phyloP scores from a whole-genome alignment of 92 coral and sea anemone species.

The Heteractis magnifica region DNA sequence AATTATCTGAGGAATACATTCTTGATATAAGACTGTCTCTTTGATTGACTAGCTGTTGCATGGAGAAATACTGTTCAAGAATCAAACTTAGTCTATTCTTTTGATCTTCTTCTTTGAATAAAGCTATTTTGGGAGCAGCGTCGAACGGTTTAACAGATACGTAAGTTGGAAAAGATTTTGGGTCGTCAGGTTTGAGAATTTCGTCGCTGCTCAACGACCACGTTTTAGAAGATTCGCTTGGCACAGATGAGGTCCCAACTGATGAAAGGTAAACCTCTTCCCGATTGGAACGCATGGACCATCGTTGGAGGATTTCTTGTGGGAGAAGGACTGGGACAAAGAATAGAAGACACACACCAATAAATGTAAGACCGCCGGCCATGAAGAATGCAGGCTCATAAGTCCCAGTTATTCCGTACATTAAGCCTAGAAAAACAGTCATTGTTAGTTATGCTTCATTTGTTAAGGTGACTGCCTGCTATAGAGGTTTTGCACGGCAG shows the following conservation, averaged over 20 bases:
- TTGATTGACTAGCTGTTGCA: conserved; percentile 63
- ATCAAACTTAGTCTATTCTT: conserved; percentile 28
- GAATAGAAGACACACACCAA: conserved; percentile 72
- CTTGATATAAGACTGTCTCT: conserved; percentile 49
- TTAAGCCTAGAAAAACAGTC: conserved; percentile 53
- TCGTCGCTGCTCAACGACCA: conserved; percentile 39
- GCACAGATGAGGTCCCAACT: not conserved
- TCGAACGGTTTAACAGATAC: not conserved
- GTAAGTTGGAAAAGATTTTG: not conserved
- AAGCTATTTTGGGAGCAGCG: not conserved
- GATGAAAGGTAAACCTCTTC: conserved; percentile 34
- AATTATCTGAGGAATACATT: conserved; percentile 43
- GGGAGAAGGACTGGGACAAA: conserved; percentile 75
- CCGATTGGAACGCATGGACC: conserved; percentile 42
- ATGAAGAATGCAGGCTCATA: conserved; percentile 81
- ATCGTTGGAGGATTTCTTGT: conserved; percentile 48
- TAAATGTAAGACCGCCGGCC: conserved; percentile 77
- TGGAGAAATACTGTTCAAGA: conserved; percentile 66
- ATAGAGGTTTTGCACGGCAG: no score
- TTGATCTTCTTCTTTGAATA: conserved; percentile 9
- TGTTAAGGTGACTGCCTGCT: no score
- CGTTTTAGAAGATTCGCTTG: conserved; percentile 41
- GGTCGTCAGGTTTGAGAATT: not conserved
- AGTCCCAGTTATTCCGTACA: conserved; percentile 55
- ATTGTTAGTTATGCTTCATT: no score